Evolutionary conservation across 2,888 invertebrate genomes (phyloP).

Genomic region (Drosophila limbata): DNA sequence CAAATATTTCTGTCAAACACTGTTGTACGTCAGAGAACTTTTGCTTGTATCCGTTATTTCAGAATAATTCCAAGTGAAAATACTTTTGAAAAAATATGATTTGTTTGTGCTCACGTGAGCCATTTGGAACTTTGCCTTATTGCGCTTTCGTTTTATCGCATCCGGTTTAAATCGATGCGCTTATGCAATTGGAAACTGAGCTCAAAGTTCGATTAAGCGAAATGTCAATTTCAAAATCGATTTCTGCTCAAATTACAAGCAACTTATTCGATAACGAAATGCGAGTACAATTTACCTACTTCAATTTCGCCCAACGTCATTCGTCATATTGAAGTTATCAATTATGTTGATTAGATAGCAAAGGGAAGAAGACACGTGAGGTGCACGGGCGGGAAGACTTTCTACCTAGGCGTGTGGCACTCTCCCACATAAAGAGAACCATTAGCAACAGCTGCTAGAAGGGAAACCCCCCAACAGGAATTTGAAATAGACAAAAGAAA

Average conservation of each 20-base stretch:
- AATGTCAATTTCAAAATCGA: constrained; percentile 17
- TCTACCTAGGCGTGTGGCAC: constrained; percentile 16
- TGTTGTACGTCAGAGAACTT: constrained; percentile 41
- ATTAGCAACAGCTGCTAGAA: constrained; percentile 5
- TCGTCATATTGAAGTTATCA: constrained; percentile 39
- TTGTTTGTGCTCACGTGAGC: constrained; percentile 61
- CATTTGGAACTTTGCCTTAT: constrained; percentile 47
- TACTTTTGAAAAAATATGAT: constrained; percentile 16
- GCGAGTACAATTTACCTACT: constrained; percentile 4
- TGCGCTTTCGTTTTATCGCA: constrained; percentile 23
- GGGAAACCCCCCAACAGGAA: constrained; percentile 9
- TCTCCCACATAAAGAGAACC: background rate
- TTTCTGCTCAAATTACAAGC: constrained; percentile 32
- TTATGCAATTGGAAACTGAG: constrained; percentile 29
- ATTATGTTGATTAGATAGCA: constrained; percentile 60
- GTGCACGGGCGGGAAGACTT: constrained; percentile 6
- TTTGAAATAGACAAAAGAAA: constrained; percentile 15
- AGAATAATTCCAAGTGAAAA: constrained; percentile 27
- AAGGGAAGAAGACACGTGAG: background rate
- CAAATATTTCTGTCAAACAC: constrained; percentile 24
- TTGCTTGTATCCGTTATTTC: constrained; percentile 14
- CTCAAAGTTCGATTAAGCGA: constrained; percentile 35
- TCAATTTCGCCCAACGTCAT: constrained; percentile 11
- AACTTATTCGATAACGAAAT: constrained; percentile 37
- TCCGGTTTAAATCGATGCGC: constrained; percentile 12